Percentiles rank a stretch among this genome's conserved stretches.
These are phyloP conservation scores for Pomacea maculata DNA, from an alignment of 1,140 invertebrate genomes.

Conservation along the genomic window DNA sequence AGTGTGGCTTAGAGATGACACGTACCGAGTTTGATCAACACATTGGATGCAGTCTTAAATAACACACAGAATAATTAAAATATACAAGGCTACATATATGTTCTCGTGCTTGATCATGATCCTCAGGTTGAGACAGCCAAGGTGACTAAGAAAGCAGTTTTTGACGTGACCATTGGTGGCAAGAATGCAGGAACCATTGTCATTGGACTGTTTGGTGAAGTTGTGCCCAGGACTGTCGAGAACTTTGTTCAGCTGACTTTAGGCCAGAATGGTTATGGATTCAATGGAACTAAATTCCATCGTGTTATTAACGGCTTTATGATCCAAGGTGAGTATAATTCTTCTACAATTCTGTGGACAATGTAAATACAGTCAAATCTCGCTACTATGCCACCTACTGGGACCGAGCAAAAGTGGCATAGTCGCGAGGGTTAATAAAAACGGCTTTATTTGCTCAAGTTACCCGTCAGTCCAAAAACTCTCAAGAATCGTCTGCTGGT, in stretches of 20 bases:
- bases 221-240: slow-evolving; percentile 55
- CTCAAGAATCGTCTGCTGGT: no score
- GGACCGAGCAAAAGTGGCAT: no score
- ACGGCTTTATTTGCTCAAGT: no score
- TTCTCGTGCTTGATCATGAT: no score
- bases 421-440: no score
- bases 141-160: slow-evolving; percentile 55
- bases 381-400: no score
- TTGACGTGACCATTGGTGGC: slow-evolving; percentile 54
- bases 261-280: slow-evolving; percentile 46
- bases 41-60: no score
- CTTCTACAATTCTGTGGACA: neutral
- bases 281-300: slow-evolving; percentile 60
- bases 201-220: slow-evolving; percentile 59
- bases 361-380: neutral
- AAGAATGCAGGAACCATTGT: slow-evolving; percentile 52
- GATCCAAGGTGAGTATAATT: slow-evolving; percentile 57
- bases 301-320: slow-evolving; percentile 63
- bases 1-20: no score
- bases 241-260: slow-evolving; percentile 55
- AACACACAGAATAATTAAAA: no score
- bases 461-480: no score
- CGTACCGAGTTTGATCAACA: no score
- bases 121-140: slow-evolving; percentile 1
- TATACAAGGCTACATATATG: no score